These are phyloP conservation scores for Ochropacha duplaris DNA, from an alignment of 2,888 invertebrate genomes.

Conservation along the genomic window DNA sequence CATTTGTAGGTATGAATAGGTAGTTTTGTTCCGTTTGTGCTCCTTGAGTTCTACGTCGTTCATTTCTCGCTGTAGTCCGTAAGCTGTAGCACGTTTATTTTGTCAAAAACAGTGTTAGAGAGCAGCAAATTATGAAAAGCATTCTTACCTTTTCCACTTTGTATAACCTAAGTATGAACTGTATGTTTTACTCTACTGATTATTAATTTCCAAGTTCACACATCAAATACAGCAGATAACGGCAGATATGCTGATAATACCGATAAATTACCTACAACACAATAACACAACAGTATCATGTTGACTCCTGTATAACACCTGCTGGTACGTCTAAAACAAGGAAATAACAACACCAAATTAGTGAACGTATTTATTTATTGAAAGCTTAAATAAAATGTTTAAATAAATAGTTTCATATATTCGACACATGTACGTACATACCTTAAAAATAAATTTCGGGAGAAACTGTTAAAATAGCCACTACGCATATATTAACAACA, in stretches of 20 bases:
- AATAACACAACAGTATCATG: no score
- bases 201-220: background rate
- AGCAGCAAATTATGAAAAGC: background rate
- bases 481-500: background rate
- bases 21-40: no score
- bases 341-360: background rate
- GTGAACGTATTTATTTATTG: constrained; percentile 16
- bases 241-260: background rate
- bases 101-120: background rate
- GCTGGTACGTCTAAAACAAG: background rate
- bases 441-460: constrained; percentile 23
- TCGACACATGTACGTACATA: constrained; percentile 49
- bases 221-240: background rate
- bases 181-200: background rate
- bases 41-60: no score
- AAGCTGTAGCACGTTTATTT: background rate
- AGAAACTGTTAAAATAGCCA: constrained; percentile 3
- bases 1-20: no score
- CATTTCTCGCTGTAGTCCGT: no score
- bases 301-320: background rate
- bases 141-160: background rate
- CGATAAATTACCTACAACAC: background rate
- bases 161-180: background rate
- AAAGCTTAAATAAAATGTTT: constrained; percentile 28
- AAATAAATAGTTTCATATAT: constrained; percentile 55